These are phyloP conservation scores for Acyrthosiphon pisum DNA, from an alignment of 1,140 invertebrate species.

Conservation along the genomic window DNA sequence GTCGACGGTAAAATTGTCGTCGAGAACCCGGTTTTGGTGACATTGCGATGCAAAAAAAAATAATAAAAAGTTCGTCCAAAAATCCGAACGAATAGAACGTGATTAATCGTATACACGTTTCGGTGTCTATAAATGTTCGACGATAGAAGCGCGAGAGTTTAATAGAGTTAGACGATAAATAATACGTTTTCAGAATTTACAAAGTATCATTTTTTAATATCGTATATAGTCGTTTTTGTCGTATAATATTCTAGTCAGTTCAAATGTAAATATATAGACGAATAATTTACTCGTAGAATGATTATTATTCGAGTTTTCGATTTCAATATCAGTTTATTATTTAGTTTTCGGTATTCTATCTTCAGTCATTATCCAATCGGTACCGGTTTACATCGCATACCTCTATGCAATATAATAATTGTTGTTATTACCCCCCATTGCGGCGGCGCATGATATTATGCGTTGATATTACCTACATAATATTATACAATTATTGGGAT, in stretches of 20 bases:
- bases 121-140: not conserved
- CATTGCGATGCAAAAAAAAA: not conserved
- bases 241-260: not conserved
- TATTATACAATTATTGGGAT: not conserved
- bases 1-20: not conserved
- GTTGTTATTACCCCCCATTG: not conserved
- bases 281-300: not conserved
- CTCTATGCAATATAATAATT: not conserved
- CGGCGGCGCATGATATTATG: not conserved
- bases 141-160: not conserved
- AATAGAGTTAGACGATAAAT: not conserved
- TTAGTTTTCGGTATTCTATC: not conserved
- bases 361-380: not conserved
- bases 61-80: not conserved
- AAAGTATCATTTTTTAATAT: not conserved
- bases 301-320: not conserved
- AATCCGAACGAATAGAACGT: not conserved
- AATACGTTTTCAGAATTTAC: not conserved
- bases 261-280: not conserved
- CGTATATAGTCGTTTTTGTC: not conserved
- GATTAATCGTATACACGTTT: constrained; percentile 8
- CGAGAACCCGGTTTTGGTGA: not conserved
- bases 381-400: not conserved
- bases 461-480: not conserved
- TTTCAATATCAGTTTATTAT: not conserved